Base-by-base conservation (phyloP, 2,888 invertebrate species). In the Disparrhopalites patrizii region DNA sequence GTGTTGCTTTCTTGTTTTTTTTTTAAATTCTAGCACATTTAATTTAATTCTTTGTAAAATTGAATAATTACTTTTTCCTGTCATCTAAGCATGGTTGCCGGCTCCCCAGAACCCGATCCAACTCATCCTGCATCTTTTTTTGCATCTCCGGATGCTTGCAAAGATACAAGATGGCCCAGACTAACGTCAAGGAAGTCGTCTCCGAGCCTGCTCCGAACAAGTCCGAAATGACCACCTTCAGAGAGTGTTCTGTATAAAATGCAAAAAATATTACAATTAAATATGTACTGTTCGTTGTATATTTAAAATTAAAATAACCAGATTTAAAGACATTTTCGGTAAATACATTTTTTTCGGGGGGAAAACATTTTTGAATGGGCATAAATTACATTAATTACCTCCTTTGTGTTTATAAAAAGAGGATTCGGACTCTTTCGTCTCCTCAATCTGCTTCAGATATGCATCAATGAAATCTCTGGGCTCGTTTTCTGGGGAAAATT, bases 171-270 rank as follows among this genome's bases (percentile, higher is more conserved):
- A 65, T 18, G n/a, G 51, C 51, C 50, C 57, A 65, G 27, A 38
- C 5, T 4, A 65, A n/a, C 1, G 65, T 65, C 8, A 20, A 13
- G 15, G 51, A 20, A 2, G 65, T 65, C 1, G 65, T 65, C 20
- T 40, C 52, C 0, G 58, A 55, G 18, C 65, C 65, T n/a, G 65
- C 65, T 7, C 36, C 52, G 31, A 65, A 65, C 2, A 65, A 30
- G 30, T 65, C 65, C 25, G 23, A 31, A 1, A 65, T 1, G 0
- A 58, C 38, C 1, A 28, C 31, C n/a, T 33, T 20, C 15, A 65
- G 33, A 1, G 47, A 33, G 15, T 47, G n/a, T n/a, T 60, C 60
- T 57, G 18, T 15, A 27, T 8, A 51, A 51, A 51, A 51, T 30
- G 4, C 7, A 30, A 27, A 55, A 8, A 55, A 13, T 25, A 7